These are phyloP conservation scores for Erythrolamprus reginae DNA, from an alignment of 2,113 vertebrate genomes.

Conservation along the genomic window DNA sequence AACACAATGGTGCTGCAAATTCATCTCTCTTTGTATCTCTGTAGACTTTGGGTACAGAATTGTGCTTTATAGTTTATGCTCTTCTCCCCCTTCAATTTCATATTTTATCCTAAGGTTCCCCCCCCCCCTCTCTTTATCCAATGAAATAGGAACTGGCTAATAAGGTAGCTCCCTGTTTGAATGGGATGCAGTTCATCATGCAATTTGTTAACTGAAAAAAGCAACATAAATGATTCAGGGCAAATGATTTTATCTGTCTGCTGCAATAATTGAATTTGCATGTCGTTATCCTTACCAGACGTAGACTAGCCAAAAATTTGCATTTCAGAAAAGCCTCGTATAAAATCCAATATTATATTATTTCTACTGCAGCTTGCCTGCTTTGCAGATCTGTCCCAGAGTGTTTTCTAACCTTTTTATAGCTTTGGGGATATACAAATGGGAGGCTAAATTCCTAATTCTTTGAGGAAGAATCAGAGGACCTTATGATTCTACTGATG, in stretches of 20 bases:
- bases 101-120: neutral
- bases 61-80: neutral
- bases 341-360: neutral
- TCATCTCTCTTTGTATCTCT: too few species aligned
- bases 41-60: neutral
- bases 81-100: neutral
- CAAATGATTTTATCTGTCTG: neutral
- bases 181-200: neutral
- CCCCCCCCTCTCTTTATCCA: neutral
- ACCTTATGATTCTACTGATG: neutral
- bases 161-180: neutral
- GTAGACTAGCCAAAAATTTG: neutral
- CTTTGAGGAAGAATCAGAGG: neutral
- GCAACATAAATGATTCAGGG: neutral
- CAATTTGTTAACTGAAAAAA: neutral
- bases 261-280: neutral
- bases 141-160: neutral
- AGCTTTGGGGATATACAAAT: neutral
- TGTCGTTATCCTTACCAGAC: neutral
- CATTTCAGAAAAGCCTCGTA: neutral
- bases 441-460: neutral
- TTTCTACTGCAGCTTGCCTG: neutral
- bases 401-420: neutral
- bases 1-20: neutral
- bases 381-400: neutral